Base-by-base conservation (phyloP, 1,140 invertebrate genomes). In the Drosophila kurseongensis region DNA sequence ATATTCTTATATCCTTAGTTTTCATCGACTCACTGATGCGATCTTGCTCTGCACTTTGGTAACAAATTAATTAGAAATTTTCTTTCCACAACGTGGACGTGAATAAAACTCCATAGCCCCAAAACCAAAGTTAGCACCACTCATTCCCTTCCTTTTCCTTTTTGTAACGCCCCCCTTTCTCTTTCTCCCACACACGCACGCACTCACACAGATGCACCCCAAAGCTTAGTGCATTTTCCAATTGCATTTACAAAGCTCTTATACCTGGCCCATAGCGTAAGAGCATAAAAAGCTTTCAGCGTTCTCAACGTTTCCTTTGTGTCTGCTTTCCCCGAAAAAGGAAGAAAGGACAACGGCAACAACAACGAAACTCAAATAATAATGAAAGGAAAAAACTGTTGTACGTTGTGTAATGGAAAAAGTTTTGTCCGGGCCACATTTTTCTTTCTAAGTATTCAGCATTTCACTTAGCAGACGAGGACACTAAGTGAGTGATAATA, bases 351-450 rank as follows among this genome's bases (percentile, higher is more conserved):
- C 45, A 68, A 18, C 41, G n/a, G 27, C 56, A 74, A 58, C 66
- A 67, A 58, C 27, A 57, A 69, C 60, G 58, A 45, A 58, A 45
- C 44, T 59, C 60, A 77, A 77, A 81, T 75, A 75, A 74, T 75
- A 75, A 75, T 56, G 60, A 75, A 75, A 51, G 67, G 41, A 75
- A 84, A 83, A 80, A 84, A 85, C 82, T 85, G 83, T 88, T 88
- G 84, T 88, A 69, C 75, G 83, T 89, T 88, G 83, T 88, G 83
- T 88, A 88, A 88, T 88, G 83, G 83, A 88, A 88, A 88, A 88
- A 88, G 84, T 88, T 88, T 88, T 83, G 75, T 86, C 86, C 78
- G 77, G 75, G 83, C 72, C 78, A 76, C 82, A 76, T 85, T 84
- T 83, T 85, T 75, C 83, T 85, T 85, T 88, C 82, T 78, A 78